These are phyloP conservation scores for Pitangus sulphuratus DNA, from an alignment of 2,797 vertebrate species.

Conservation along the genomic window DNA sequence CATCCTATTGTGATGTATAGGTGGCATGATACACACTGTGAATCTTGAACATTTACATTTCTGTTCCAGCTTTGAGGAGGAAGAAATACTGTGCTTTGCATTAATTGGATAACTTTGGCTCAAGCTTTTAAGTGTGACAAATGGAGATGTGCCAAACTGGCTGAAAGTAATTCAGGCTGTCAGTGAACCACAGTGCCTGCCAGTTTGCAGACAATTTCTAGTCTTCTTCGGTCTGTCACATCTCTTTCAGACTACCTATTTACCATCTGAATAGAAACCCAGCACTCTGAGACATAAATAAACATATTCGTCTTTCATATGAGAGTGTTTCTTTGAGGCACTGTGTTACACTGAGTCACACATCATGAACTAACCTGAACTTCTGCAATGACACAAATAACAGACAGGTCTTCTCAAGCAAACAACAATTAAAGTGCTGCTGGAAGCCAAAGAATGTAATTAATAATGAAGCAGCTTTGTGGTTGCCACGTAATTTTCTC, in stretches of 20 bases:
- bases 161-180: slow-evolving; percentile 73
- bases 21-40: not conserved
- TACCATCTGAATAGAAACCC: slow-evolving; percentile 68
- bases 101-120: slow-evolving; percentile 73
- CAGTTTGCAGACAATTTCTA: slow-evolving; percentile 72
- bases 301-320: slow-evolving; percentile 18
- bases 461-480: not conserved
- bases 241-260: slow-evolving; percentile 71
- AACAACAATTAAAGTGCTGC: not conserved
- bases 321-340: not conserved
- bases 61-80: slow-evolving; percentile 19
- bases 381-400: slow-evolving; percentile 4
- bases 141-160: slow-evolving; percentile 74
- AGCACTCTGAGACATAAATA: slow-evolving; percentile 37
- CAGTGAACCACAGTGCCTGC: slow-evolving; percentile 68
- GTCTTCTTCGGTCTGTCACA: slow-evolving; percentile 67
- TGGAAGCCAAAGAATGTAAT: not conserved
- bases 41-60: slow-evolving; percentile 27
- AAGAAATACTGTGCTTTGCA: slow-evolving; percentile 22
- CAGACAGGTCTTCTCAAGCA: not conserved
- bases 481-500: slow-evolving; percentile 9
- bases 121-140: slow-evolving; percentile 66
- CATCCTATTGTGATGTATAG: not conserved
- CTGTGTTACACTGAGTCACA: not conserved
- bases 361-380: not conserved